Conservation (phyloP, 2,113 vertebrate species). For the Sorex fumeus region DNA sequence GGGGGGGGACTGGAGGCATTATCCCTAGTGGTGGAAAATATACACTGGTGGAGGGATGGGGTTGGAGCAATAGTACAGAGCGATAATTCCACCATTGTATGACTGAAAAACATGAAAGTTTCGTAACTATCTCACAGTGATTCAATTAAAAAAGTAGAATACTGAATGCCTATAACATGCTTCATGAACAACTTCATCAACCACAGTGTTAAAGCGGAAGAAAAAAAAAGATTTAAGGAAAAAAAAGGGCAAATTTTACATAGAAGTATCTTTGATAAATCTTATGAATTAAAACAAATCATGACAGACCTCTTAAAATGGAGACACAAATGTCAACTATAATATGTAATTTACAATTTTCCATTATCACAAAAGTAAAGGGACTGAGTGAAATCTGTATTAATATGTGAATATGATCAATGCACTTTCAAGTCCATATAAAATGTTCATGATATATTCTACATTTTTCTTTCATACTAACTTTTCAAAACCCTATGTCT, state of each 20-base stretch:
- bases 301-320: neutral
- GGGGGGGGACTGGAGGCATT: too few species aligned
- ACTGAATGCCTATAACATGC: too few species aligned
- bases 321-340: neutral
- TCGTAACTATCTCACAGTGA: too few species aligned
- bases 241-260: neutral
- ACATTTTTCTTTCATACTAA: slow-evolving; percentile 16
- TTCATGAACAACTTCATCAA: too few species aligned
- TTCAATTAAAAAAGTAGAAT: too few species aligned
- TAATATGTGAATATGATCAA: neutral
- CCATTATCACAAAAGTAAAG: slow-evolving; percentile 43
- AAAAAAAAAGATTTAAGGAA: too few species aligned
- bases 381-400: slow-evolving; percentile 10
- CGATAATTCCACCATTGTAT: too few species aligned
- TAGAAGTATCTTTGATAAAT: slow-evolving; percentile 37
- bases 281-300: neutral
- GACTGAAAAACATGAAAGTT: too few species aligned
- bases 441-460: neutral
- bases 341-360: neutral
- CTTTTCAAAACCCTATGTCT: neutral
- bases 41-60: too few species aligned
- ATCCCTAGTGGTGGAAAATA: too few species aligned
- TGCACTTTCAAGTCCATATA: neutral
- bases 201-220: too few species aligned
- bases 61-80: too few species aligned